Evolutionary conservation across 2,113 vertebrate genomes (phyloP).

Genomic region (Callipepla californica): DNA sequence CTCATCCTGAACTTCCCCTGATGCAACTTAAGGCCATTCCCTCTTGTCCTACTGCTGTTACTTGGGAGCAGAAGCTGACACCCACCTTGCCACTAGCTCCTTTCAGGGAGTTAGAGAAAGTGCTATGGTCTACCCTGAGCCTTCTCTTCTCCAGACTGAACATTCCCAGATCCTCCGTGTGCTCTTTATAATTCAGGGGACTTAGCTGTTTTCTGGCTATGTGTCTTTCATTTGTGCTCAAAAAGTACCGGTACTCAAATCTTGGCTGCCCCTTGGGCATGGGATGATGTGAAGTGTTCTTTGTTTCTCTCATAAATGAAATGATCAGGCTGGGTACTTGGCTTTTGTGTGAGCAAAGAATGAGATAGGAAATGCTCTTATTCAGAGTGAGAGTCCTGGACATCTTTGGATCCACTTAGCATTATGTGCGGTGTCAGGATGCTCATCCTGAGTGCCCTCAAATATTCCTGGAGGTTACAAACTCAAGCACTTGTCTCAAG

Average conservation of each 20-base stretch:
- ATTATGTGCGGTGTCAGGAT: slow-evolving; percentile 21
- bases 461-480: slow-evolving; percentile 55
- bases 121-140: too few relatives aligned
- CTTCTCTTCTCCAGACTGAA: too few relatives aligned
- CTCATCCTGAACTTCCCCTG: too few relatives aligned
- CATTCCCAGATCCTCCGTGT: too few relatives aligned
- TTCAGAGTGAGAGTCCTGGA: slow-evolving; percentile 40
- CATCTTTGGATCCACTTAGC: slow-evolving; percentile 51
- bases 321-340: not conserved
- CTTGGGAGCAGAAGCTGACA: too few relatives aligned
- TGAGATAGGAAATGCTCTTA: slow-evolving; percentile 11
- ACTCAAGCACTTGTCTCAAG: slow-evolving; percentile 42
- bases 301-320: not conserved
- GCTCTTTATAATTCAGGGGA: not conserved
- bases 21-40: too few relatives aligned
- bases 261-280: not conserved
- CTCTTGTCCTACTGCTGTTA: too few relatives aligned
- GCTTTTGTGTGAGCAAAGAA: slow-evolving; percentile 46
- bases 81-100: too few relatives aligned
- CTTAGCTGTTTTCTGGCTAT: not conserved
- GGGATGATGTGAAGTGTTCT: not conserved
- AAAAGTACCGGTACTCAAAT: not conserved
- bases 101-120: too few relatives aligned
- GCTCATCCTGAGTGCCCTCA: slow-evolving; percentile 64
- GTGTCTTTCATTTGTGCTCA: not conserved